Percentiles rank a stretch among this genome's conserved stretches.
phyloP scores from a whole-genome alignment of 2,113 vertebrate species.

The Scytalopus superciliaris region DNA sequence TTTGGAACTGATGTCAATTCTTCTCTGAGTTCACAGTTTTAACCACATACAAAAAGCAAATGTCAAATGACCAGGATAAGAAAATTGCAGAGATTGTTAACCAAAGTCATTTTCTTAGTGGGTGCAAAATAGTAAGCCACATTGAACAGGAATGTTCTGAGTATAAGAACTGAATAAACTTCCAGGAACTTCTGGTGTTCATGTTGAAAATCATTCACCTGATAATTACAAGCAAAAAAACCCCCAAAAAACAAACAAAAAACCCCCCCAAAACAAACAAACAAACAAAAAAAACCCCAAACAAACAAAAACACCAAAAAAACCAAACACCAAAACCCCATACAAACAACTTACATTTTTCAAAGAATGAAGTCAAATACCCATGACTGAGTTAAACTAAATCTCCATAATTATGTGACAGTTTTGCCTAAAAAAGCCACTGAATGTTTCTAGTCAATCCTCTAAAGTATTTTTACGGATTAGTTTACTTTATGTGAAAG shows the following conservation, averaged over 20 bases:
- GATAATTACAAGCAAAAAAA: neutral
- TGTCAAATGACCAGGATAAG: constrained; percentile 21
- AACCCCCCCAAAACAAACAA: too few relatives aligned
- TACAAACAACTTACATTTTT: neutral
- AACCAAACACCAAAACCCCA: neutral
- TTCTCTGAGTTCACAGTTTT: neutral
- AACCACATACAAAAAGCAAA: neutral
- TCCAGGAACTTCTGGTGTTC: neutral
- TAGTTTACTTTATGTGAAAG: neutral
- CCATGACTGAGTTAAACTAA: neutral
- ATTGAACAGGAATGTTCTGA: neutral
- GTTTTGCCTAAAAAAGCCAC: neutral
- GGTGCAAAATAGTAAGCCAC: neutral
- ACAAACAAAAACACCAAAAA: too few relatives aligned
- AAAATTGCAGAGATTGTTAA: constrained; percentile 26
- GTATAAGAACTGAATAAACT: neutral
- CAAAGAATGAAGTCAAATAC: neutral
- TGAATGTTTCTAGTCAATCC: neutral
- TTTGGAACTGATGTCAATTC: constrained; percentile 14
- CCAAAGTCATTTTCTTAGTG: neutral
- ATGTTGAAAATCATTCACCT: neutral
- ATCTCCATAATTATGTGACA: neutral
- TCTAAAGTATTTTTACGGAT: neutral
- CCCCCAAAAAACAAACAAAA: neutral
- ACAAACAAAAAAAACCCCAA: neutral